Evolutionary conservation across 2,797 vertebrate genomes (phyloP).

Genomic region (Pipistrellus nathusii): DNA sequence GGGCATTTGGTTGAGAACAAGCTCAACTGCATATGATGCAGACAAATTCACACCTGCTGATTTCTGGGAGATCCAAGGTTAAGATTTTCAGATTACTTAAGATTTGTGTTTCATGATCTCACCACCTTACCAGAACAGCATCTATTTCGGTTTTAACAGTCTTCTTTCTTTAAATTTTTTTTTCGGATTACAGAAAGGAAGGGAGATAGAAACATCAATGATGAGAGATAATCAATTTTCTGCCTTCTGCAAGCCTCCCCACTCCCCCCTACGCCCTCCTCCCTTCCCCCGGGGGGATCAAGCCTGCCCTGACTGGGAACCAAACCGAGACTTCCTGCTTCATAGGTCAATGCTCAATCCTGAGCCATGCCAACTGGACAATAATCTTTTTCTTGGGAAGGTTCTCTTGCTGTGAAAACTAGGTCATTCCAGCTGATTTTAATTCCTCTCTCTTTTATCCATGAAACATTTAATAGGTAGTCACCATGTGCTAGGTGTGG

Average conservation of each 20-base stretch:
- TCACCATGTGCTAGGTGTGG: not conserved
- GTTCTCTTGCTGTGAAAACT: not conserved
- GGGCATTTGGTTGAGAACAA: not conserved
- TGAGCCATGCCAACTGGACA: too few relatives aligned
- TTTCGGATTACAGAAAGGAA: too few relatives aligned
- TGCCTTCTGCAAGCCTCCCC: too few relatives aligned
- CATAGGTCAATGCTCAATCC: too few relatives aligned
- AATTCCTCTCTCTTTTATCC: not conserved
- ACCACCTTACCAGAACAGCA: not conserved
- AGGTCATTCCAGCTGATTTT: not conserved
- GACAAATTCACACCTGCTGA: not conserved
- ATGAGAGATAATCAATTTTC: too few relatives aligned
- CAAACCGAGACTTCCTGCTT: too few relatives aligned
- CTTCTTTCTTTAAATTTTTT: not conserved
- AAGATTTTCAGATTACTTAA: not conserved
- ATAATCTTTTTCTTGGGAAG: not conserved
- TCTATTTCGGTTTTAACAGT: conserved; percentile 1
- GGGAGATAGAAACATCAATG: too few relatives aligned
- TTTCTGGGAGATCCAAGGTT: not conserved
- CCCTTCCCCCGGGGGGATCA: too few relatives aligned
- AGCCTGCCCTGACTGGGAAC: not conserved
- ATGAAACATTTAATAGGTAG: not conserved
- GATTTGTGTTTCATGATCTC: not conserved
- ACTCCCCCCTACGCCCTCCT: too few relatives aligned
- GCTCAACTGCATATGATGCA: not conserved